Conservation (phyloP, 1,140 invertebrate genomes). For the Harpegnathos saltator region DNA sequence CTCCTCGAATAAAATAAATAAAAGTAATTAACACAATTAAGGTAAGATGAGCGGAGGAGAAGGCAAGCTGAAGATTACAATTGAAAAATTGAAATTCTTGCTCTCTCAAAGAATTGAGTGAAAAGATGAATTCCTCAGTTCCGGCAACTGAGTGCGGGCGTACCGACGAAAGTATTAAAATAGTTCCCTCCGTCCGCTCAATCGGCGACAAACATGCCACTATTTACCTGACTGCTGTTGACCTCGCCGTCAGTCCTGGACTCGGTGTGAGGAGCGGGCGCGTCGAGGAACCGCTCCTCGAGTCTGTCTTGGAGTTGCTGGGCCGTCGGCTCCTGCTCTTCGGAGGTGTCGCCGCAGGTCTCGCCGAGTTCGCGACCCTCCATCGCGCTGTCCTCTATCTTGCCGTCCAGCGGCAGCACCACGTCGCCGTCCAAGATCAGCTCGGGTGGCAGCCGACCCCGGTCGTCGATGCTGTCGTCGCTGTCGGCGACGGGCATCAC, state of each 20-base stretch:
- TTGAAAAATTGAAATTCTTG: too few relatives aligned
- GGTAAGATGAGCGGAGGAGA: too few relatives aligned
- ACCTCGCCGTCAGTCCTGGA: slow-evolving; percentile 89
- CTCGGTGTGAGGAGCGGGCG: slow-evolving; percentile 86
- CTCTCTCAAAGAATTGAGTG: neutral
- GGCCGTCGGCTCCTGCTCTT: slow-evolving; percentile 80
- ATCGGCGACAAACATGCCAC: neutral
- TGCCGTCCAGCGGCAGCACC: slow-evolving; percentile 82
- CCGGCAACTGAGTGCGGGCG: too few relatives aligned
- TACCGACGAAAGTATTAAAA: too few relatives aligned
- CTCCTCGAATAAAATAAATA: too few relatives aligned
- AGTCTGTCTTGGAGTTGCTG: slow-evolving; percentile 86
- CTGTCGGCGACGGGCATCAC: slow-evolving; percentile 84
- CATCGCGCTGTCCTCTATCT: slow-evolving; percentile 84
- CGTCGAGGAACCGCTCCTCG: slow-evolving; percentile 86
- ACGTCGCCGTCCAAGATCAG: slow-evolving; percentile 83
- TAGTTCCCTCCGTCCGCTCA: neutral
- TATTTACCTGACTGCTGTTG: slow-evolving; percentile 88
- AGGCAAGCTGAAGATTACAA: too few relatives aligned
- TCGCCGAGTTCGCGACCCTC: slow-evolving; percentile 81
- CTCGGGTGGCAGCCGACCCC: slow-evolving; percentile 76
- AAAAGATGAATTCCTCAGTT: neutral
- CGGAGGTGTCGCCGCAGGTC: slow-evolving; percentile 79
- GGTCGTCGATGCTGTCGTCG: slow-evolving; percentile 84
- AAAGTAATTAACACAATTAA: too few relatives aligned